Conservation (phyloP, 2,888 invertebrate species). For the Deroplatys truncata region DNA sequence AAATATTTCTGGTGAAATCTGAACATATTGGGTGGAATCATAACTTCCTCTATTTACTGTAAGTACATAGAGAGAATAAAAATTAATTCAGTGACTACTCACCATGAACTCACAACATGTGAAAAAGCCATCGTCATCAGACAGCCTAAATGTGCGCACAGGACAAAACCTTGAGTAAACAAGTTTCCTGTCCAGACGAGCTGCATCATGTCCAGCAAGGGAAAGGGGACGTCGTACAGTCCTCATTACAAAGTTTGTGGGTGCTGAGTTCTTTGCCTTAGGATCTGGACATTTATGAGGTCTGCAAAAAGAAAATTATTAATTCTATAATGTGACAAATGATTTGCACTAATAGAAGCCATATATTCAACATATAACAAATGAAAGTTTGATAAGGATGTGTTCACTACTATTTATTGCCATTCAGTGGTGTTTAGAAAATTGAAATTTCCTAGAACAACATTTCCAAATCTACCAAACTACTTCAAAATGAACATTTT, state of each 20-base stretch:
- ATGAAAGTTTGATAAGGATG: no score
- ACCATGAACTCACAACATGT: conserved; percentile 66
- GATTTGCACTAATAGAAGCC: no score
- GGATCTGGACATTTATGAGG: conserved; percentile 96
- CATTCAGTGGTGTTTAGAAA: no score
- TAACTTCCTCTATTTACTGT: not conserved
- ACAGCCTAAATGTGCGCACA: conserved; percentile 64
- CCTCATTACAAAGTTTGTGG: conserved; percentile 68
- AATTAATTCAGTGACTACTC: not conserved
- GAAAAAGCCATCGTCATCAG: conserved; percentile 69
- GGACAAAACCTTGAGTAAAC: conserved; percentile 81
- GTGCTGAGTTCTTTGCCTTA: conserved; percentile 59
- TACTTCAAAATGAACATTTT: no score
- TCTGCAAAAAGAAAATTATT: conserved; percentile 46
- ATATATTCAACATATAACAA: no score
- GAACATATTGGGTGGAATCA: not conserved
- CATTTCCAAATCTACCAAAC: no score
- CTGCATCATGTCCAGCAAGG: conserved; percentile 50
- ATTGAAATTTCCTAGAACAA: no score
- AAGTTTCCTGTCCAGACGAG: conserved; percentile 70
- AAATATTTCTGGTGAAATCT: not conserved
- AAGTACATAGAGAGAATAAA: not conserved
- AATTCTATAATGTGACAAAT: no score
- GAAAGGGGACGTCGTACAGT: conserved; percentile 55
- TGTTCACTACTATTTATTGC: no score